Conservation (phyloP, 2,113 vertebrate genomes). For the Bombycilla garrulus region DNA sequence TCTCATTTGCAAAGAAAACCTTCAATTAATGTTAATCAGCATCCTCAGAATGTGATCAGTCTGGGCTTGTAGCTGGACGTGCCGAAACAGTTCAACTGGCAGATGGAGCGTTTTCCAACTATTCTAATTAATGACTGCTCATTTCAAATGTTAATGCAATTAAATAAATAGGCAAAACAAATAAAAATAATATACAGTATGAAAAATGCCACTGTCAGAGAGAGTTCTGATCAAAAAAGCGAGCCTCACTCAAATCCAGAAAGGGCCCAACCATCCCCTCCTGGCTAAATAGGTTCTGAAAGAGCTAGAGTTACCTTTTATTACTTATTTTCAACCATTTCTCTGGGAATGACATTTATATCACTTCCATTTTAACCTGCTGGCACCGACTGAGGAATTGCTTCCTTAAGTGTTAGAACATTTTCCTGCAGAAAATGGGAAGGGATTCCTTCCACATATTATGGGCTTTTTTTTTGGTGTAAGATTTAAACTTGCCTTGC, state of each 20-base stretch:
- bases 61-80: constrained; percentile 52
- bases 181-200: constrained; percentile 21
- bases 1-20: constrained; percentile 46
- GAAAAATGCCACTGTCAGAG: not conserved
- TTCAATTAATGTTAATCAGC: constrained; percentile 63
- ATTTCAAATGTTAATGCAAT: constrained; percentile 48
- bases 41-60: constrained; percentile 17
- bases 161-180: constrained; percentile 61
- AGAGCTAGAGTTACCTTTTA: not conserved
- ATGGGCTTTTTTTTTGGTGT: not conserved
- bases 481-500: not conserved
- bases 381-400: not conserved
- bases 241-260: not conserved
- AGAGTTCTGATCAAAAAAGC: constrained; percentile 3
- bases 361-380: constrained; percentile 31
- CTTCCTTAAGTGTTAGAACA: not conserved
- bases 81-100: constrained; percentile 57
- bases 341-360: constrained; percentile 21
- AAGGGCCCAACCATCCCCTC: not conserved
- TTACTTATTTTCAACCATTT: not conserved
- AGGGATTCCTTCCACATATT: not conserved
- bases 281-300: not conserved
- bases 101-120: constrained; percentile 49
- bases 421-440: constrained; percentile 13
- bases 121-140: constrained; percentile 42